These are phyloP conservation scores for Callyntrura sp. DNA, from an alignment of 2,888 invertebrate genomes.

Conservation along the genomic window DNA sequence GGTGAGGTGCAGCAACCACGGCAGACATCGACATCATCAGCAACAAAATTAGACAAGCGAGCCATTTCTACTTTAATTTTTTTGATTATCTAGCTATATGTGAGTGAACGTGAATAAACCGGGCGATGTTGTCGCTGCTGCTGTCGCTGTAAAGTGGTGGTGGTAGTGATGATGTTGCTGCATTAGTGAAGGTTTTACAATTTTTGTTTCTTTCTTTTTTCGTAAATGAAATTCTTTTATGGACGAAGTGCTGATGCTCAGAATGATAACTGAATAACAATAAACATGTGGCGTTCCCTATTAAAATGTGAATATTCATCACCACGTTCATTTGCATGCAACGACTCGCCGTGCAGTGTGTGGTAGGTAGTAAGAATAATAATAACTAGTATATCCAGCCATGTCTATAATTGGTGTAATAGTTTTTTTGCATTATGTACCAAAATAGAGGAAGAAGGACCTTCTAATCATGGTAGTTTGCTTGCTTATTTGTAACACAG, in stretches of 20 bases:
- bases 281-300: conserved; percentile 6
- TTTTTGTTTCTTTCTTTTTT: background rate
- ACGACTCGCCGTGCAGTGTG: background rate
- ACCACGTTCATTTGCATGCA: background rate
- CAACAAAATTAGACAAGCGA: background rate
- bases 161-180: background rate
- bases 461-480: conserved; percentile 15
- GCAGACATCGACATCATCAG: background rate
- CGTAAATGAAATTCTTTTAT: conserved; percentile 14
- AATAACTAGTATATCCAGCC: conserved; percentile 31
- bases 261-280: conserved; percentile 60
- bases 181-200: background rate
- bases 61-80: conserved; percentile 16
- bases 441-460: conserved; percentile 28
- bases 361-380: background rate
- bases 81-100: conserved; percentile 11
- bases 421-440: background rate
- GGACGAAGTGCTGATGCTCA: conserved; percentile 35
- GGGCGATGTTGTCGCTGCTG: background rate
- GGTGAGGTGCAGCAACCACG: background rate
- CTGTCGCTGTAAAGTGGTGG: background rate
- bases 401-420: conserved; percentile 45
- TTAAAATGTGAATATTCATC: conserved; percentile 32
- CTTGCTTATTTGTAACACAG: conserved; percentile 10
- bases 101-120: conserved; percentile 26